Percentiles rank a stretch among this genome's conserved stretches.
phyloP scores from a whole-genome alignment of 2,113 vertebrate genomes.

The Odocoileus hemionus region DNA sequence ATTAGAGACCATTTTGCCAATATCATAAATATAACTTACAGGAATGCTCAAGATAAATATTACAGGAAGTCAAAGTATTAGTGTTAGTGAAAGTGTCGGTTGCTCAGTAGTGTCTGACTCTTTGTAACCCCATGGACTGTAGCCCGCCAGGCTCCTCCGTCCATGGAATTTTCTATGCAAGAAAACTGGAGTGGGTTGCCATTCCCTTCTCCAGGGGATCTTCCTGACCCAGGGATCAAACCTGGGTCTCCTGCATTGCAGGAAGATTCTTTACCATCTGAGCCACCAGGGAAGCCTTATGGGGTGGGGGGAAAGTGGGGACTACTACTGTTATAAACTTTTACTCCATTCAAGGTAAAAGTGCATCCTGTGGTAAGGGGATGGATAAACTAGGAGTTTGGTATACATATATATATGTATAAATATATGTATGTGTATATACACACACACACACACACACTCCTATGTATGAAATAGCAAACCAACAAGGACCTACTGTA shows the following conservation, averaged over 20 bases:
- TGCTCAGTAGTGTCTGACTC: neutral
- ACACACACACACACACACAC: neutral
- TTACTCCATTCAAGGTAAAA: neutral
- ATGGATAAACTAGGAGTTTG: neutral
- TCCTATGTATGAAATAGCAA: neutral
- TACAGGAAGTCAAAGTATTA: neutral
- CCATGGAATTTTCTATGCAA: neutral
- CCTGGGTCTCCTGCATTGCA: neutral
- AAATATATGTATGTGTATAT: accelerated
- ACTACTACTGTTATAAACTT: neutral
- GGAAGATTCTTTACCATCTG: neutral
- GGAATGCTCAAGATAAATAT: neutral
- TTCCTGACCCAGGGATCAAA: neutral
- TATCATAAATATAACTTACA: neutral
- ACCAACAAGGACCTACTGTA: neutral
- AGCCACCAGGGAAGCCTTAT: neutral
- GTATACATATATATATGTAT: neutral
- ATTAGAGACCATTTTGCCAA: neutral
- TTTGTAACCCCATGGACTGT: neutral
- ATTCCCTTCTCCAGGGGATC: neutral
- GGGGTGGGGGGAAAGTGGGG: neutral
- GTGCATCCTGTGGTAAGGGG: neutral
- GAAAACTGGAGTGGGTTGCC: neutral
- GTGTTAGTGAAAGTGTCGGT: neutral
- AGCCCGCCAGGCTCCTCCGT: accelerated